Evolutionary conservation across 2,113 vertebrate genomes (phyloP).

Genomic region (Chloropsis cyanopogon): DNA sequence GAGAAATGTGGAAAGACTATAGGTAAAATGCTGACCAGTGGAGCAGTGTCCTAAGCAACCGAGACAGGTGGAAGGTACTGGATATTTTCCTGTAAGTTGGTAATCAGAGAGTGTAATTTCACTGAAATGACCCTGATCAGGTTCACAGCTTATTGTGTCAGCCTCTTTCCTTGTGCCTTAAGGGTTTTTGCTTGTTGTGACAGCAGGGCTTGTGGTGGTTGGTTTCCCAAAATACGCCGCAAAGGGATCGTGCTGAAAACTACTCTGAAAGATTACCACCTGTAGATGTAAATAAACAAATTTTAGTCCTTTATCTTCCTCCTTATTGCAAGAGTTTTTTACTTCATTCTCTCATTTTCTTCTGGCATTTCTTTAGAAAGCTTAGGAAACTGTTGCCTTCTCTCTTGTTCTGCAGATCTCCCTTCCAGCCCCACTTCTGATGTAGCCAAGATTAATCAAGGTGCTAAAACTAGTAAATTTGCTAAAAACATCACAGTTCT

Average conservation of each 20-base stretch:
- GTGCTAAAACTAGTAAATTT: neutral
- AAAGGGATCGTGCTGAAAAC: neutral
- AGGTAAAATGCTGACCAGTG: neutral
- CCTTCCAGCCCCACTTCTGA: neutral
- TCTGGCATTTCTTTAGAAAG: neutral
- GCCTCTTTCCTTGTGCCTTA: neutral
- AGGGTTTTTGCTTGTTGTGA: neutral
- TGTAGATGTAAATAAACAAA: neutral
- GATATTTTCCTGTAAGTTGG: neutral
- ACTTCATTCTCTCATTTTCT: neutral
- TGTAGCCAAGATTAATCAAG: neutral
- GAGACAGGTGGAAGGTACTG: neutral
- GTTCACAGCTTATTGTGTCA: neutral
- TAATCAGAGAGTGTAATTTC: neutral
- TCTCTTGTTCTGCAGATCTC: neutral
- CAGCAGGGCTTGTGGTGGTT: neutral
- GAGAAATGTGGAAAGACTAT: neutral
- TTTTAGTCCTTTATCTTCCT: neutral
- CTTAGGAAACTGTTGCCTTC: neutral
- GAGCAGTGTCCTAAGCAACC: neutral
- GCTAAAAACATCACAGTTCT: neutral
- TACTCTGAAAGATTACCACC: neutral
- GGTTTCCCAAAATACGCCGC: neutral
- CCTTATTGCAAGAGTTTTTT: neutral
- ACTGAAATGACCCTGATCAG: neutral